Evolutionary conservation across 2,888 invertebrate species (phyloP).

Genomic region (Orthonevra nobilis): DNA sequence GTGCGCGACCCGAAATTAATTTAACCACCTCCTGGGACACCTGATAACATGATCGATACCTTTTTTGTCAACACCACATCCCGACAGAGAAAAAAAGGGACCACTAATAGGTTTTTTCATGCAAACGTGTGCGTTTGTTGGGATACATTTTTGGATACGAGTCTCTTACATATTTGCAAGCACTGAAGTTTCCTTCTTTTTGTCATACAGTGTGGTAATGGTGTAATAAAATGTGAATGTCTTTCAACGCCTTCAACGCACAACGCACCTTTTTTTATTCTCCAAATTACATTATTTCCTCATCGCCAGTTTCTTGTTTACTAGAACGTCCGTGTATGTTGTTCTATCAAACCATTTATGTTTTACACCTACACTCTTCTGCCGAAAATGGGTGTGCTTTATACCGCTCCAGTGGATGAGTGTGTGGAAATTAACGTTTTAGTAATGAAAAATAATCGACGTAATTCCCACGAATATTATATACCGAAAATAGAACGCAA

Average conservation of each 20-base stretch:
- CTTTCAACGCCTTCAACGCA: conserved; percentile 48
- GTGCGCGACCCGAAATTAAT: conserved; percentile 62
- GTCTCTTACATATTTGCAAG: conserved; percentile 4
- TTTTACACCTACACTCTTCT: conserved; percentile 21
- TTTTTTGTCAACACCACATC: conserved; percentile 17
- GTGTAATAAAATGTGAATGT: conserved; percentile 49
- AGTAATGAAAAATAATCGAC: conserved; percentile 74
- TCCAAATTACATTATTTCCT: conserved; percentile 50
- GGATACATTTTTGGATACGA: not conserved
- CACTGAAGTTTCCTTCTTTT: not conserved
- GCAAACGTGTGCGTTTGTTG: conserved; percentile 11
- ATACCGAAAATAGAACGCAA: conserved; percentile 53
- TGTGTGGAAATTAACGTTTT: conserved; percentile 76
- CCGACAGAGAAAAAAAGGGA: conserved; percentile 11
- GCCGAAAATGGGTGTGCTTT: conserved; percentile 10
- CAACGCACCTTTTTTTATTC: conserved; percentile 47
- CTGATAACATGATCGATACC: conserved; percentile 61
- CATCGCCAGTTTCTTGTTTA: conserved; percentile 40
- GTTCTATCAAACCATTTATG: conserved; percentile 34
- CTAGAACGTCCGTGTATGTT: conserved; percentile 24
- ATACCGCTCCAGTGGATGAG: conserved; percentile 13
- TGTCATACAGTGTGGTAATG: conserved; percentile 14
- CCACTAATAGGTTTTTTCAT: conserved; percentile 18
- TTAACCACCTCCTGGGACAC: conserved; percentile 55
- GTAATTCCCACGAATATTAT: conserved; percentile 52